phyloP scores from a whole-genome alignment of 2,888 invertebrate genomes.

The Bellardia bayeri region DNA sequence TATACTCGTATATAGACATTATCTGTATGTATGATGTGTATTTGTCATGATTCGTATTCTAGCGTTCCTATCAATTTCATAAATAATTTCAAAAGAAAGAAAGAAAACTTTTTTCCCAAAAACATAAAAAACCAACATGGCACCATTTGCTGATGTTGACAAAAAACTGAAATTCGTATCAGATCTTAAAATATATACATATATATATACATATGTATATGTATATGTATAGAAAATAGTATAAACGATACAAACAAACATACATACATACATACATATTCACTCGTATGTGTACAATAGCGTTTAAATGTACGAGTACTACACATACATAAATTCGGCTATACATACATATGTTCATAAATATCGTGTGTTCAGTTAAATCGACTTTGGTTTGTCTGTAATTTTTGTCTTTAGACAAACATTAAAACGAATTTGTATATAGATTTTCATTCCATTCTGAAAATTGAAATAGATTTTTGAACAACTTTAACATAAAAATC shows the following conservation, averaged over 20 bases:
- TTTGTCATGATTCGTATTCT: constrained; percentile 15
- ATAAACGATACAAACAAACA: no score
- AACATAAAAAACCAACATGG: constrained; percentile 55
- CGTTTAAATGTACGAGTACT: no score
- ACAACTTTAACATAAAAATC: no score
- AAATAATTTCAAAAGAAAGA: constrained; percentile 25
- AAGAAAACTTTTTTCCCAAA: constrained; percentile 29
- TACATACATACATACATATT: no score
- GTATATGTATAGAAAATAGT: not conserved
- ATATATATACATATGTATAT: not conserved
- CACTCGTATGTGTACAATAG: no score
- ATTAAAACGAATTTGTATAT: no score
- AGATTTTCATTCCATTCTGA: no score
- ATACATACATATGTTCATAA: no score
- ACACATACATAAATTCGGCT: no score
- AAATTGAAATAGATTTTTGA: no score
- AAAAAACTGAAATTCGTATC: constrained; percentile 46
- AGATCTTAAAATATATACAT: constrained; percentile 12
- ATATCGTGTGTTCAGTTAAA: no score
- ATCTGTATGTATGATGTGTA: not conserved
- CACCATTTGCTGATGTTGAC: constrained; percentile 48
- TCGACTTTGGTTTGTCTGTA: not conserved
- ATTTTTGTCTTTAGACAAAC: not conserved
- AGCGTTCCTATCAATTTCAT: constrained; percentile 42
- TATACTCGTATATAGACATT: not conserved